These are phyloP conservation scores for Dorcus parallelipipedus DNA, from an alignment of 2,888 invertebrate species.

Conservation along the genomic window DNA sequence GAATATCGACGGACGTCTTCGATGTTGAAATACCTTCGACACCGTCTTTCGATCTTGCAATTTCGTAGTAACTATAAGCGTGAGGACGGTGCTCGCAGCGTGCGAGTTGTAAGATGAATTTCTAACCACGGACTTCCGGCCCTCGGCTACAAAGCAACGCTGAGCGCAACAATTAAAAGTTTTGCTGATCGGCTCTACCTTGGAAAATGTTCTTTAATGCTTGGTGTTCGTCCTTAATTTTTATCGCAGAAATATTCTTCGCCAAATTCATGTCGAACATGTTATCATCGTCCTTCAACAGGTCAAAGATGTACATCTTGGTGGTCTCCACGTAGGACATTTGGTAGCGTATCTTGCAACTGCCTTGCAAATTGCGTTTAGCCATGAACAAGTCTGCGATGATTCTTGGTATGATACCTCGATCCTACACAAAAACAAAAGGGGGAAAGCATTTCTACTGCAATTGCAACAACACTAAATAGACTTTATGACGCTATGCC, in stretches of 20 bases:
- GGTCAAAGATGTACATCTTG: slow-evolving; percentile 39
- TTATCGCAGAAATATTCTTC: slow-evolving; percentile 33
- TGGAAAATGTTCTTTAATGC: slow-evolving; percentile 41
- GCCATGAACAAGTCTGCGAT: slow-evolving; percentile 39
- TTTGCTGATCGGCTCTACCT: slow-evolving; percentile 27
- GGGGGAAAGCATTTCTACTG: no score
- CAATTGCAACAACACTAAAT: no score
- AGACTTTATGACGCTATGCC: no score
- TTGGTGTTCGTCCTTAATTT: slow-evolving; percentile 35
- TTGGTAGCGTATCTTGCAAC: slow-evolving; percentile 39
- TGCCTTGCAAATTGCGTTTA: slow-evolving; percentile 31
- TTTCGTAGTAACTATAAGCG: slow-evolving; percentile 40
- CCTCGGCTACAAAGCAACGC: slow-evolving; percentile 38
- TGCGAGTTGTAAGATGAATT: slow-evolving; percentile 41
- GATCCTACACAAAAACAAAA: slow-evolving; percentile 37
- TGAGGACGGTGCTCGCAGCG: slow-evolving; percentile 43
- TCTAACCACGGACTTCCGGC: slow-evolving; percentile 37
- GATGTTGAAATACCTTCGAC: slow-evolving; percentile 32
- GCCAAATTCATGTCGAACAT: slow-evolving; percentile 23
- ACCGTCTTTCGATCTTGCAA: slow-evolving; percentile 29
- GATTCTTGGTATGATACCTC: slow-evolving; percentile 46
- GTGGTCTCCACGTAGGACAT: slow-evolving; percentile 46
- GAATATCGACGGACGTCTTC: no score
- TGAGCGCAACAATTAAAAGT: neutral
- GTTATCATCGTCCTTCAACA: slow-evolving; percentile 35